A percentile compares a stretch with the other conserved stretches of the same genome.
Evolutionary conservation across 2,113 vertebrate species (phyloP).

Genomic region (Platichthys stellatus): DNA sequence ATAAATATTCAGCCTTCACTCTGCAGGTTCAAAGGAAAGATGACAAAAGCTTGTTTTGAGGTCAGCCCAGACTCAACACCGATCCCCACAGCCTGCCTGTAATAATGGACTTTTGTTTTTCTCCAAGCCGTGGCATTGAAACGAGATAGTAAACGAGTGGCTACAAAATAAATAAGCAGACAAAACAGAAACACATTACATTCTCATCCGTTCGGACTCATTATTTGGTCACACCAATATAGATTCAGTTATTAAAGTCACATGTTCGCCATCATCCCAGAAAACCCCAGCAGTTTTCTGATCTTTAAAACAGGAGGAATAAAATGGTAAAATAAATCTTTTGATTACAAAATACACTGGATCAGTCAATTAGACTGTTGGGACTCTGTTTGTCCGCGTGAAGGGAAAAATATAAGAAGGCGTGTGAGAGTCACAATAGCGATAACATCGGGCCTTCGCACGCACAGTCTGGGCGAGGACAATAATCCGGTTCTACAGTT

Average conservation of each 20-base stretch:
- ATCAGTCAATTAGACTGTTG: conserved; percentile 51
- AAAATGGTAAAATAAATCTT: conserved; percentile 50
- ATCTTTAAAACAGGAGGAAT: conserved; percentile 48
- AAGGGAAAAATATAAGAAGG: conserved; percentile 45
- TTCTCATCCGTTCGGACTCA: conserved; percentile 61
- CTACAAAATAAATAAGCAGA: conserved; percentile 79
- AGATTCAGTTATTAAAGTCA: conserved; percentile 53
- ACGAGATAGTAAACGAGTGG: conserved; percentile 64
- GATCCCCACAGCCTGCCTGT: conserved; percentile 36
- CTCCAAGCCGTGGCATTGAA: conserved; percentile 49
- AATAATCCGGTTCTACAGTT: conserved; percentile 29
- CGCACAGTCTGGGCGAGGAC: conserved; percentile 34
- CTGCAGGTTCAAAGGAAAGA: conserved; percentile 12
- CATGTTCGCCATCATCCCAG: conserved; percentile 19
- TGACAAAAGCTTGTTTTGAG: conserved; percentile 35
- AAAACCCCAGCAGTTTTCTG: conserved; percentile 35
- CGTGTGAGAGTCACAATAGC: conserved; percentile 44
- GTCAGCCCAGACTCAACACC: conserved; percentile 42
- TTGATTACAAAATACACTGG: conserved; percentile 75
- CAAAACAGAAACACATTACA: conserved; percentile 59
- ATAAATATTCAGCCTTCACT: conserved; percentile 50
- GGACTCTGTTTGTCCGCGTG: conserved; percentile 11
- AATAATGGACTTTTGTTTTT: conserved; percentile 30
- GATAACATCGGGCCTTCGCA: conserved; percentile 47
- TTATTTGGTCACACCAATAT: conserved; percentile 79